A percentile compares a stretch with the other conserved stretches of the same genome.
phyloP scores from a whole-genome alignment of 2,888 invertebrate genomes.

The Bedellia somnulentella region DNA sequence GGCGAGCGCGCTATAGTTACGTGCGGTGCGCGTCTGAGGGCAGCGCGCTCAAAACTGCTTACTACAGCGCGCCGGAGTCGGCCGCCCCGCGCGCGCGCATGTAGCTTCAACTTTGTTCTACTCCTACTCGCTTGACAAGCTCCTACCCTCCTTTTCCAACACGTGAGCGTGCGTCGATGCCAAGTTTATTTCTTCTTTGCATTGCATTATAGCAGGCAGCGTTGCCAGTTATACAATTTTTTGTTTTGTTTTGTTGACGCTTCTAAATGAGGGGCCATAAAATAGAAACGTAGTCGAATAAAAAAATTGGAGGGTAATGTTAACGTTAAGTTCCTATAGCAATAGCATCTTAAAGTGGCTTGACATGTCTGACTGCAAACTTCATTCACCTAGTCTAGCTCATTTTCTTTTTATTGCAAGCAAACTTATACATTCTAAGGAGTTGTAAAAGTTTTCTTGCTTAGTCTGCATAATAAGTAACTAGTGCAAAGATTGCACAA shows the following conservation, averaged over 20 bases:
- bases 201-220: too few species aligned
- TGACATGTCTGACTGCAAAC: too few species aligned
- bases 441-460: too few species aligned
- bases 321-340: too few species aligned
- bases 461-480: too few species aligned
- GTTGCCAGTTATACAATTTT: slow-evolving; percentile 40
- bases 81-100: slow-evolving; percentile 18
- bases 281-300: slow-evolving; percentile 36
- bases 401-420: too few species aligned
- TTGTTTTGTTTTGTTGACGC: slow-evolving; percentile 46
- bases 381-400: too few species aligned
- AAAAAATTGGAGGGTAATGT: slow-evolving; percentile 15
- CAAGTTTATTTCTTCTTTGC: slow-evolving; percentile 25
- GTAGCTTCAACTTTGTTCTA: slow-evolving; percentile 13
- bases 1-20: not conserved
- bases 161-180: slow-evolving; percentile 51
- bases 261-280: slow-evolving; percentile 48
- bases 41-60: slow-evolving; percentile 15
- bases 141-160: slow-evolving; percentile 32
- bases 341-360: too few species aligned
- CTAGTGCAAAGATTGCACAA: too few species aligned
- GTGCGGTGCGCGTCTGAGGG: slow-evolving; percentile 2
- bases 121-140: slow-evolving; percentile 38
- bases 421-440: too few species aligned
- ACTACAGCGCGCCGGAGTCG: too few species aligned